Evolutionary conservation across 1,140 invertebrate genomes (phyloP).

Genomic region (Pinna nobilis): DNA sequence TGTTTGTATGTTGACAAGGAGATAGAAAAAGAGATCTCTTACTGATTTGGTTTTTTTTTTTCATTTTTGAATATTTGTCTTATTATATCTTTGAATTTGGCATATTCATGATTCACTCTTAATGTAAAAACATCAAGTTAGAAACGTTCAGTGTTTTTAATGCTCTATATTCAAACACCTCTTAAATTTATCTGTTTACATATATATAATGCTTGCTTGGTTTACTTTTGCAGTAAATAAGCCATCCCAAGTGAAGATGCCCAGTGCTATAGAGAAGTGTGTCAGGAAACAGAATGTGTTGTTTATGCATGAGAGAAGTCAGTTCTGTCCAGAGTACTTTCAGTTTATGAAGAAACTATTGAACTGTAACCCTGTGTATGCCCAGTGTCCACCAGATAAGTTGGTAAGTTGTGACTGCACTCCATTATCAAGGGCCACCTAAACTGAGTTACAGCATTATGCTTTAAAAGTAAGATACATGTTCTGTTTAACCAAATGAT

Average conservation of each 20-base stretch:
- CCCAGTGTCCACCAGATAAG: constrained; percentile 62
- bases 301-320: constrained; percentile 94
- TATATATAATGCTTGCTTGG: neutral
- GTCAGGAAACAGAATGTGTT: constrained; percentile 92
- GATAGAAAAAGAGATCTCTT: too few species aligned
- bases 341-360: constrained; percentile 93
- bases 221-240: constrained; percentile 45
- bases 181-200: too few species aligned
- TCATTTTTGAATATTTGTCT: too few species aligned
- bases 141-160: too few species aligned
- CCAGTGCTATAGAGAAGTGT: constrained; percentile 85
- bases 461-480: neutral
- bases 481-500: too few species aligned
- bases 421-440: neutral
- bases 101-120: neutral
- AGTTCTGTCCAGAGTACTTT: constrained; percentile 94
- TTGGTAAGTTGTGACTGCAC: constrained; percentile 53
- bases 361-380: constrained; percentile 71
- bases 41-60: too few species aligned
- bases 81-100: too few species aligned
- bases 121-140: neutral
- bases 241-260: constrained; percentile 77
- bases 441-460: neutral
- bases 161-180: too few species aligned
- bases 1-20: too few species aligned